Evolutionary conservation across 2,888 invertebrate species (phyloP), one percentile per base, ranked within the genome.

Genomic region (Drosophila flavopinicola): DNA sequence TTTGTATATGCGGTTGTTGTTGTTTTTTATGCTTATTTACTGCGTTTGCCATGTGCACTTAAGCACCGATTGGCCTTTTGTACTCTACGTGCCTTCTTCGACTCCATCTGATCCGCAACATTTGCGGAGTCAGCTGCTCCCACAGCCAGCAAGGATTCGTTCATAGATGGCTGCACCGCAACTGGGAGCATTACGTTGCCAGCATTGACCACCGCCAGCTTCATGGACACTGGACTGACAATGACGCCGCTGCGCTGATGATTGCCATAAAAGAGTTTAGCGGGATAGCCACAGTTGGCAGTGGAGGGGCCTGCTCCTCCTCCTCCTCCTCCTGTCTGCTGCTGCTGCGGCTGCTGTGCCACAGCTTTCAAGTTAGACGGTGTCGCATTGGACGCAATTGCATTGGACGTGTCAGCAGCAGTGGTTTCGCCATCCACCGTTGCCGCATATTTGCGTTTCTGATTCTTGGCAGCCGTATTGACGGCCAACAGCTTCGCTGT

Each of bases 41-140:
- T 90, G 86, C 91, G 91, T 88, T 91, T 91, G 88, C 89, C 90
- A 89, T 85, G 88, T 87, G 90, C 82, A 88, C 87, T 90, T 73
- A 88, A 84, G 88, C 90, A 90, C 87, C 90, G 88, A 84, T 88
- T 90, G 87, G 89, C 88, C 85, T 91, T 91, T 91, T 91, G 91
- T 91, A 91, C 91, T 91, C 90, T 91, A 87, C 91, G 91, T 91
- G 91, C 90, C 88, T 91, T 91, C 79, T 91, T 91, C 73, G 90
- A 88, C 72, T 91, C 83, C 76, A 88, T 65, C 52, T 59, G 77
- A 69, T 84, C 84, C 76, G 78, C 74, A 65, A 27, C 7, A 29
- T 27, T 68, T 54, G 66, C 7, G 51, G 66, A 75, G 45, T 53
- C 64, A 41, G 48, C 39, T 27, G 41, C 25, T 33, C 37, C 59